phyloP scores from a whole-genome alignment of 2,113 vertebrate species.

The Leucoraja erinaceus region DNA sequence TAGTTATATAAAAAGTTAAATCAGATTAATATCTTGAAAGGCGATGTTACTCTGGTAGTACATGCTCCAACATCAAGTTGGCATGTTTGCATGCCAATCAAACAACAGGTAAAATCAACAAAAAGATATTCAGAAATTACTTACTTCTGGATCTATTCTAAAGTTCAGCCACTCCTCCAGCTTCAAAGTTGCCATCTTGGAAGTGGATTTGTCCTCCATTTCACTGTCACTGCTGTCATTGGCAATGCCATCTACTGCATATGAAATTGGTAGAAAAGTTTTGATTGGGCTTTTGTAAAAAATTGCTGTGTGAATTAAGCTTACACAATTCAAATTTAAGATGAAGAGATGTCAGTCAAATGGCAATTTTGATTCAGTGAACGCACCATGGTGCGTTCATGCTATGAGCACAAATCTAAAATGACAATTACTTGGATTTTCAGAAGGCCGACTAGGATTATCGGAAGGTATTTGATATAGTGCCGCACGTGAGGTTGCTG shows the following conservation, averaged over 20 bases:
- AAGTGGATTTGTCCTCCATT: constrained; percentile 59
- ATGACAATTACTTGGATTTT: background rate
- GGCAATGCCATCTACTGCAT: constrained; percentile 49
- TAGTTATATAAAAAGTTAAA: background rate
- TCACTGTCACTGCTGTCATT: constrained; percentile 82
- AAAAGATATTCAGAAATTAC: background rate
- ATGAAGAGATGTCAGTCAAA: background rate
- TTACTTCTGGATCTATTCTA: constrained; percentile 73
- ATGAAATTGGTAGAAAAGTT: background rate
- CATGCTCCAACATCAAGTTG: no score
- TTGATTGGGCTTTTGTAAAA: background rate
- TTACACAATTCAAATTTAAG: background rate
- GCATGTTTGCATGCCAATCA: constrained; percentile 33
- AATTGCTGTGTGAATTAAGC: background rate
- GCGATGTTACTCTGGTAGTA: no score
- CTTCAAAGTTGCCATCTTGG: constrained; percentile 62
- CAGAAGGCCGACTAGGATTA: no score
- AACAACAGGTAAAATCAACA: constrained; percentile 43
- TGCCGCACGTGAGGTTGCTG: no score
- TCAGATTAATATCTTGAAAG: background rate
- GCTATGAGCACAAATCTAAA: background rate
- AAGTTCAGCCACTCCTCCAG: constrained; percentile 85
- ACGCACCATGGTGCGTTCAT: background rate
- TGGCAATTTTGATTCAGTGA: background rate
- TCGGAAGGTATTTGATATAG: no score